phyloP scores from a whole-genome alignment of 1,140 invertebrate species.

The Melanaphis sacchari region DNA sequence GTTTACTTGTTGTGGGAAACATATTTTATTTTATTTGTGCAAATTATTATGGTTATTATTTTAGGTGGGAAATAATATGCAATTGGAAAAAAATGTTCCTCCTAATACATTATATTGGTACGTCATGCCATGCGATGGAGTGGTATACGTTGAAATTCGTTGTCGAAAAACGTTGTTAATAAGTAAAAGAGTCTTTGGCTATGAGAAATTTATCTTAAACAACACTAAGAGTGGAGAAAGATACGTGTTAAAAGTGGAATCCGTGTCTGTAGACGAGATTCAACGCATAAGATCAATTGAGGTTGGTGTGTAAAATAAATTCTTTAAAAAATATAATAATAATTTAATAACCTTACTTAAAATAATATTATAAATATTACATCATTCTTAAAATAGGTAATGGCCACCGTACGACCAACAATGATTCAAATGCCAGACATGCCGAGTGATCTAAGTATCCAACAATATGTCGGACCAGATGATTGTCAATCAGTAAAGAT shows the following conservation, averaged over 20 bases:
- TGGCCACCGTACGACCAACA: slow-evolving; percentile 62
- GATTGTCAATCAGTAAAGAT: slow-evolving; percentile 65
- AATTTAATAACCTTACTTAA: neutral
- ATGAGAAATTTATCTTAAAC: slow-evolving; percentile 62
- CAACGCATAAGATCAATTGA: slow-evolving; percentile 63
- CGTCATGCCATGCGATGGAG: slow-evolving; percentile 65
- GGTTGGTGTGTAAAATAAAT: slow-evolving; percentile 60
- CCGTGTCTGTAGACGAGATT: slow-evolving; percentile 62
- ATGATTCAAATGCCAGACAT: slow-evolving; percentile 64
- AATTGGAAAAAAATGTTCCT: neutral
- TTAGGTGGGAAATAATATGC: slow-evolving; percentile 9
- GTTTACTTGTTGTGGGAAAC: neutral
- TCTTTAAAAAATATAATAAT: neutral
- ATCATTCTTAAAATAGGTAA: slow-evolving; percentile 61
- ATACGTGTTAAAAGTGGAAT: slow-evolving; percentile 62
- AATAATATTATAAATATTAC: neutral
- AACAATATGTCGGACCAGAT: slow-evolving; percentile 63
- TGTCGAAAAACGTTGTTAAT: slow-evolving; percentile 59
- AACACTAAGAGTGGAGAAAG: slow-evolving; percentile 61
- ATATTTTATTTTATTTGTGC: neutral
- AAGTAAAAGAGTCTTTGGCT: slow-evolving; percentile 62
- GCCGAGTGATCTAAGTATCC: slow-evolving; percentile 62
- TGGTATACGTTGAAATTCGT: slow-evolving; percentile 62
- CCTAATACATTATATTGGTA: slow-evolving; percentile 62
- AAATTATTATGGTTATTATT: slow-evolving; percentile 57